Conservation (phyloP, 2,113 vertebrate genomes). For the Amphilophus citrinellus region DNA sequence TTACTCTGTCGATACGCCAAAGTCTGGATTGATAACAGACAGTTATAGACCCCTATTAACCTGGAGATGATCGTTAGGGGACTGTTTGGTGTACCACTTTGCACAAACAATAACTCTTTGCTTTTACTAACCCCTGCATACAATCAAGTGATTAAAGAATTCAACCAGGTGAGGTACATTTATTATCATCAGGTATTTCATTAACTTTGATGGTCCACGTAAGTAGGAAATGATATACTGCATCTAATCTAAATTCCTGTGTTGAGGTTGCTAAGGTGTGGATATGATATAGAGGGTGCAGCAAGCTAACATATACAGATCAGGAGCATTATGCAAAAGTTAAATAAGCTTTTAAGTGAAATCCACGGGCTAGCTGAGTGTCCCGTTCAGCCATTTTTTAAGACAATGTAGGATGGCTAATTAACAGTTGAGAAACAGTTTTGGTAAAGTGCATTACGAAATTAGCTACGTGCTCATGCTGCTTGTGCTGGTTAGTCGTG, state of each 20-base stretch:
- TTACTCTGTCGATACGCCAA: conserved; percentile 22
- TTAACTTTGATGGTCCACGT: neutral
- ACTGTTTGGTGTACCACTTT: conserved; percentile 13
- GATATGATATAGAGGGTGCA: neutral
- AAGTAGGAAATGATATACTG: neutral
- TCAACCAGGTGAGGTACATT: neutral
- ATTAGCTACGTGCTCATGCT: neutral
- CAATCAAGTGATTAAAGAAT: neutral
- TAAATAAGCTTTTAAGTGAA: neutral
- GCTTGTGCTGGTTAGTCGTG: neutral
- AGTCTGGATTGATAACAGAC: conserved; percentile 31
- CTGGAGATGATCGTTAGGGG: conserved; percentile 20
- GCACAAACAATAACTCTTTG: conserved; percentile 9
- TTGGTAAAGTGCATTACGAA: too few relatives aligned
- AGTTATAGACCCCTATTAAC: conserved; percentile 26
- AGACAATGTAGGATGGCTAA: neutral
- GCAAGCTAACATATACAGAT: neutral
- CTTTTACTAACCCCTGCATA: neutral
- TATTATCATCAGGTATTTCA: neutral
- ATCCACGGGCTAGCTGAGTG: neutral
- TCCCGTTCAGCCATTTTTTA: neutral
- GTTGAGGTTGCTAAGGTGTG: neutral
- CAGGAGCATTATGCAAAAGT: neutral
- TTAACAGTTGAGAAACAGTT: too few relatives aligned
- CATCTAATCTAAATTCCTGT: neutral